A percentile compares a stretch with the other conserved stretches of the same genome.
These are phyloP conservation scores for Macropis europaea DNA, from an alignment of 2,888 invertebrate species.

Conservation along the genomic window DNA sequence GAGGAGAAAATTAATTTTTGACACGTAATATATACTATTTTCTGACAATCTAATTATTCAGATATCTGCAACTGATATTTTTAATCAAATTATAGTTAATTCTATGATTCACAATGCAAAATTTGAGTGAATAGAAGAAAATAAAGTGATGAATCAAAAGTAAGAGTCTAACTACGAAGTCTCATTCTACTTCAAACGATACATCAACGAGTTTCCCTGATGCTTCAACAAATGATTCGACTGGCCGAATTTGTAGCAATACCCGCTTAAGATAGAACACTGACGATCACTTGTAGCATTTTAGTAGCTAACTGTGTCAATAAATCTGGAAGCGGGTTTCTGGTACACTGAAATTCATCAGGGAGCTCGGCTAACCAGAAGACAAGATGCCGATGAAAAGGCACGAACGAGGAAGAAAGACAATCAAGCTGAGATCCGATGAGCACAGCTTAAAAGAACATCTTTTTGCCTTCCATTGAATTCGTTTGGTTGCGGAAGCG, in stretches of 20 bases:
- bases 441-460: conserved; percentile 72
- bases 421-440: conserved; percentile 38
- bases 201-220: too few relatives aligned
- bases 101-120: neutral
- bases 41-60: too few relatives aligned
- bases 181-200: neutral
- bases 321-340: neutral
- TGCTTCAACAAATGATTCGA: too few relatives aligned
- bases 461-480: conserved; percentile 74
- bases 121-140: neutral
- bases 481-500: conserved; percentile 59
- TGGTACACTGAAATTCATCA: conserved; percentile 3
- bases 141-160: too few relatives aligned
- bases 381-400: conserved; percentile 29
- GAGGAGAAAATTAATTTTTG: too few relatives aligned
- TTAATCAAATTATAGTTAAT: too few relatives aligned
- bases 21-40: too few relatives aligned
- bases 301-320: conserved; percentile 12
- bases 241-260: too few relatives aligned
- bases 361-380: neutral
- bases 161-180: neutral
- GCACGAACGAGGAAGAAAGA: conserved; percentile 27
- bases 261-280: too few relatives aligned
- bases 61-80: too few relatives aligned
- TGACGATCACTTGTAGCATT: too few relatives aligned